A percentile compares a stretch with the other conserved stretches of the same genome.
phyloP scores from a whole-genome alignment of 2,888 invertebrate species.

The Nemotelus nigrinus region DNA sequence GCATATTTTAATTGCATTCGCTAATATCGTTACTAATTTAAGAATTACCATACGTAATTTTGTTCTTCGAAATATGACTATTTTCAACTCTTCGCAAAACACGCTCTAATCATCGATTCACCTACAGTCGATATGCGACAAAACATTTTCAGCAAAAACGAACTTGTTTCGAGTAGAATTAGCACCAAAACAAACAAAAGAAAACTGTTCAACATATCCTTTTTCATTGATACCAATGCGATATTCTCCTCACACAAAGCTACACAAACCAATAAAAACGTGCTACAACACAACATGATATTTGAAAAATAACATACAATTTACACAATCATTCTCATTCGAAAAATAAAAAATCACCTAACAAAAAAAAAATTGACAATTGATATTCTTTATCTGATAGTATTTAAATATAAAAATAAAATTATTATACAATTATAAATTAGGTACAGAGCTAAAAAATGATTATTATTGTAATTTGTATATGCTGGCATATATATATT shows the following conservation, averaged over 20 bases:
- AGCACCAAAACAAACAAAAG: constrained; percentile 28
- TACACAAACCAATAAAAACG: constrained; percentile 11
- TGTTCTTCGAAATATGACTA: too few relatives aligned
- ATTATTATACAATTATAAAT: constrained; percentile 44
- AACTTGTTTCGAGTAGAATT: constrained; percentile 40
- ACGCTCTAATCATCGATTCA: not conserved
- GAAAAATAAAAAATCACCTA: constrained; percentile 39
- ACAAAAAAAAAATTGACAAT: constrained; percentile 1
- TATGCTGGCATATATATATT: constrained; percentile 50
- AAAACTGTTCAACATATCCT: constrained; percentile 50
- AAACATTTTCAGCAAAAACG: not conserved
- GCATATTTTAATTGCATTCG: too few relatives aligned
- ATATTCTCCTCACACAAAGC: constrained; percentile 34
- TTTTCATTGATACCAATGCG: constrained; percentile 41
- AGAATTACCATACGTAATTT: too few relatives aligned
- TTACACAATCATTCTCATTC: constrained; percentile 32
- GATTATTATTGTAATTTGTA: constrained; percentile 34
- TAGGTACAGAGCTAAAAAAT: constrained; percentile 36
- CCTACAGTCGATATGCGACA: not conserved
- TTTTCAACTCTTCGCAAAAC: too few relatives aligned
- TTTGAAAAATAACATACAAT: not conserved
- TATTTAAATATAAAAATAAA: too few relatives aligned
- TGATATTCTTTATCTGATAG: too few relatives aligned
- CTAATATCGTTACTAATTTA: too few relatives aligned
- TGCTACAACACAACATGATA: not conserved